These are phyloP conservation scores for Strigops habroptila DNA, from an alignment of 2,113 vertebrate species.

Conservation along the genomic window DNA sequence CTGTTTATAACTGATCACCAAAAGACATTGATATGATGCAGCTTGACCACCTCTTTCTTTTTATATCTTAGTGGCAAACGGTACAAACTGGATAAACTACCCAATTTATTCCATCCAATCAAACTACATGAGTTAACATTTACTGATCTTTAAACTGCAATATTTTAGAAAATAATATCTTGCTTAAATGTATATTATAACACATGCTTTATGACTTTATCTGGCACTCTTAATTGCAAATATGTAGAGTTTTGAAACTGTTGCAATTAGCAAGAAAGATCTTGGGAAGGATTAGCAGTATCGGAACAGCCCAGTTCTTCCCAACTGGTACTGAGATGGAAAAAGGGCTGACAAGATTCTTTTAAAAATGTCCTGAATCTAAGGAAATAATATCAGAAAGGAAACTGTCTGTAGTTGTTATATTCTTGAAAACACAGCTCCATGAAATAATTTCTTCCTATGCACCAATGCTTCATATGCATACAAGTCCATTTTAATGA, in stretches of 20 bases:
- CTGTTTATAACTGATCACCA: neutral
- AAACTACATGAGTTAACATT: neutral
- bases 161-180: neutral
- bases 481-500: neutral
- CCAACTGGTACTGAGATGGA: neutral
- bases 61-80: neutral
- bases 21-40: neutral
- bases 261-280: neutral
- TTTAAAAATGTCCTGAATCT: neutral
- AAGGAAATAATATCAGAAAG: neutral
- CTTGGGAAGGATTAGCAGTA: neutral
- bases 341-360: neutral
- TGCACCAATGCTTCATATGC: neutral
- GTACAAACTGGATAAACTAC: neutral
- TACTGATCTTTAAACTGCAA: neutral
- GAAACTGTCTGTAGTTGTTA: neutral
- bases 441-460: neutral
- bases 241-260: accelerated
- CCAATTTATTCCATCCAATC: neutral
- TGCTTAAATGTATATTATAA: neutral
- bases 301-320: neutral
- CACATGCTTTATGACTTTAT: neutral
- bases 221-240: neutral
- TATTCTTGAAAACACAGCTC: neutral
- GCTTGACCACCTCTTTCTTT: neutral